Base-by-base conservation (phyloP, 2,797 vertebrate species). In the Enteromius thamalakanensis region DNA sequence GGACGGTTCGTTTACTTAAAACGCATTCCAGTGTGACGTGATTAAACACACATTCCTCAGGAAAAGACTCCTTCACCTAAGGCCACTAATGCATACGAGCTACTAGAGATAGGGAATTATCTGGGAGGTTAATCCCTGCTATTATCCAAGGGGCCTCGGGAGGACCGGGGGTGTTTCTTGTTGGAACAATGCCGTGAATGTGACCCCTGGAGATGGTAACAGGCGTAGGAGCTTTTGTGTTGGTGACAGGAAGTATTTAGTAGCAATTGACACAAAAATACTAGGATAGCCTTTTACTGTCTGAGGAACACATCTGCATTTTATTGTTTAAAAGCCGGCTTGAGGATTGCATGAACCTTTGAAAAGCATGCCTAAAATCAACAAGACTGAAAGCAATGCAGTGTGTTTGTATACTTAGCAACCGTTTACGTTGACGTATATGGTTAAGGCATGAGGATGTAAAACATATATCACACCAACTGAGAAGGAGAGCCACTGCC, bases 101-200 rank as follows among this genome's bases (percentile, higher is more conserved):
- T 49, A 47, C 69, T 83, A 83, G 85, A 87, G 84, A 85, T 87
- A 82, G 84, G 79, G 83, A 84, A 84, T 86, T 89, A 86, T 79
- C 65, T 70, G 42, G 15, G 76, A 85, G 65, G 79, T 79, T 88
- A 87, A 90, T 88, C 87, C 71, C 80, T 81, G 69, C 80, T 83
- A 87, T 87, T 88, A 86, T 85, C 80, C 68, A 79, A 47, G 58
- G 78, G 77, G 67, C 83, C 86, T 82, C 51, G 15, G 86, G 80
- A 81, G 40, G 21, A 47, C 58, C 9, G 32, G 81, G 69, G 78
- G 69, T 34, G 67, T 42, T 58, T 65, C 75, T 77, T 86, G 76
- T 55, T 81, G 53, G 67, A 60, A 82, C 81, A 85, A 87, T 87
- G 62, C 76, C 4, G 11, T 86, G 74, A 87, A 84, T 85, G 81